Base-by-base conservation (phyloP, 2,113 vertebrate genomes). In the Anhinga rufa region DNA sequence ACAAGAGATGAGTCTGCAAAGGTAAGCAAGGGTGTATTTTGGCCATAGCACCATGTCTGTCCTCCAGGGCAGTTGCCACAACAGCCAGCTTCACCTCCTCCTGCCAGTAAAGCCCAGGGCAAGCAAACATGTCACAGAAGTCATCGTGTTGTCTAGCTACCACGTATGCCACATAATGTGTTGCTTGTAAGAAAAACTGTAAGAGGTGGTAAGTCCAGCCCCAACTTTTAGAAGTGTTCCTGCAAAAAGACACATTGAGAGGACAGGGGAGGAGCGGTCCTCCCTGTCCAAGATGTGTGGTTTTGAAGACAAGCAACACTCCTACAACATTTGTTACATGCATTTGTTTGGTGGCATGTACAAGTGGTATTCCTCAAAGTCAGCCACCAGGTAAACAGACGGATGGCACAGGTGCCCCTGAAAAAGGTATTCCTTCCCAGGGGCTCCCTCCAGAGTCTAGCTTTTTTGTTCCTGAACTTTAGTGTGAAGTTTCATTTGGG, bases 101-200 rank as follows among this genome's bases (percentile, higher is more conserved):
- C 62, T 13, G 14, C 24, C n/a, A n/a, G 24, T 4, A 31, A 78
- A 60, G n/a, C 38, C 77, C 65, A 64, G 61, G 3, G 52, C 60
- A 55, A 89, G 55, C 70, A 82, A 52, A 65, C 0, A 0, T 19
- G 48, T 54, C 25, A 31, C 19, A n/a, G 31, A 86, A 75, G 40
- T n/a, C 69, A 7, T 3, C 8, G 9, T 16, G 14, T 5, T 62
- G 32, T 52, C 40, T 10, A 26, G 25, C 58, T 65, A 32, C 28
- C 49, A 9, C 8, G 3, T 3, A 3, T 4, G 6, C 3, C 2
- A 0, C 26, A 17, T 29, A 34, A 49, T 1, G 0, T 6, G 0
- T 8, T 42, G 32, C 16, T 34, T 25, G 29, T 32, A 38, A 72
- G 70, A 24, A 52, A 80, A 65, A 29, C 21, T 34, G 9, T 2